Conservation (phyloP, 2,797 vertebrate species). For the Mycteria americana region DNA sequence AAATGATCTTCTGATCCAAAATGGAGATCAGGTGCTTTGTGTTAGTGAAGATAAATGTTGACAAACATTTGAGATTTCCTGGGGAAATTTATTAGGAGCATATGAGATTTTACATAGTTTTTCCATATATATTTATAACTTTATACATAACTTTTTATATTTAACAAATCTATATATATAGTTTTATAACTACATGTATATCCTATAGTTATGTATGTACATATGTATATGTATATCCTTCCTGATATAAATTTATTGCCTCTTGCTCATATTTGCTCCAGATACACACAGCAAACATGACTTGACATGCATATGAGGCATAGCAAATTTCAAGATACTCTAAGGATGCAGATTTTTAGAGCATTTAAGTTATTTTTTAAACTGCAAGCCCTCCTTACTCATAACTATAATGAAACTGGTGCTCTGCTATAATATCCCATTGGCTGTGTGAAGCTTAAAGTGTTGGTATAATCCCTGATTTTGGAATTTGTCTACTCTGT, state of each 20-base stretch:
- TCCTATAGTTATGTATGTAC: not conserved
- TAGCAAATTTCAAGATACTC: not conserved
- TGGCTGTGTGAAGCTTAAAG: not conserved
- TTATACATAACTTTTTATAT: not conserved
- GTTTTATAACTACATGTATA: not conserved
- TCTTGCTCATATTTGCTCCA: not conserved
- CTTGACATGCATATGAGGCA: not conserved
- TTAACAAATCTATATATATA: not conserved
- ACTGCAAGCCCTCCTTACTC: not conserved
- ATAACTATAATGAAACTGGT: not conserved
- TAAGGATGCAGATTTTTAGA: not conserved
- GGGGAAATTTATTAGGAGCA: not conserved
- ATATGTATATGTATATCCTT: not conserved
- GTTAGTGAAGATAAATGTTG: not conserved
- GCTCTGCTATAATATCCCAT: not conserved
- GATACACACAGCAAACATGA: not conserved
- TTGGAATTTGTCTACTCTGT: not conserved
- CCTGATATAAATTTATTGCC: not conserved
- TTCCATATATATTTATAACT: not conserved
- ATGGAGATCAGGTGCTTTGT: not conserved
- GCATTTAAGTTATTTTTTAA: not conserved
- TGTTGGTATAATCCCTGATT: constrained; percentile 10
- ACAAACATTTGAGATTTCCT: not conserved
- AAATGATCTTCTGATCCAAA: not conserved
- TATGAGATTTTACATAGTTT: not conserved